Percentiles rank a stretch among this genome's conserved stretches.
phyloP scores from a whole-genome alignment of 2,888 invertebrate species.

The Tenthredo livida region DNA sequence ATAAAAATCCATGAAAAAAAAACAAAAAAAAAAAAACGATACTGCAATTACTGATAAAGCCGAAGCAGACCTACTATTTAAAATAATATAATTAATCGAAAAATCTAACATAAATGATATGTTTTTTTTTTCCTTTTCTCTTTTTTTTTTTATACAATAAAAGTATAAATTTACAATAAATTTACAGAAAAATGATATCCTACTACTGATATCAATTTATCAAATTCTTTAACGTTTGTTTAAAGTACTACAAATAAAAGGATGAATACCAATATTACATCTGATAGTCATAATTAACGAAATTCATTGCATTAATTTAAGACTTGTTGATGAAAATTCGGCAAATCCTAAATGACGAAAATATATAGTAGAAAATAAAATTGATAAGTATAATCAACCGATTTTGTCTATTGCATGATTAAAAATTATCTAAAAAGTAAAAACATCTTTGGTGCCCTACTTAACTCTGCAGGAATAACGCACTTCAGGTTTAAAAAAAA shows the following conservation, averaged over 20 bases:
- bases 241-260: slow-evolving; percentile 49
- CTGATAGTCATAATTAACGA: neutral
- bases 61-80: slow-evolving; percentile 32
- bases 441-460: slow-evolving; percentile 75
- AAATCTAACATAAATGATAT: slow-evolving; percentile 54
- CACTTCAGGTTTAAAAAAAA: slow-evolving; percentile 54
- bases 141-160: slow-evolving; percentile 31
- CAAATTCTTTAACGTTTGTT: slow-evolving; percentile 19
- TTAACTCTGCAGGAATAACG: slow-evolving; percentile 63
- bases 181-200: slow-evolving; percentile 55
- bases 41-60: slow-evolving; percentile 37
- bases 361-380: slow-evolving; percentile 56
- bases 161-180: slow-evolving; percentile 56
- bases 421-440: slow-evolving; percentile 64
- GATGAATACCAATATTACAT: slow-evolving; percentile 30
- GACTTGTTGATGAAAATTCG: neutral
- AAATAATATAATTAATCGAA: slow-evolving; percentile 58
- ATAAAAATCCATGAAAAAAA: slow-evolving; percentile 50
- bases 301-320: neutral
- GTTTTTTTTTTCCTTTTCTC: slow-evolving; percentile 33
- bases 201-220: slow-evolving; percentile 44
- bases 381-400: slow-evolving; percentile 52
- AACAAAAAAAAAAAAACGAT: slow-evolving; percentile 59
- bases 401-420: slow-evolving; percentile 54
- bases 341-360: slow-evolving; percentile 38